phyloP scores from a whole-genome alignment of 2,113 vertebrate species.

The Pipra filicauda region DNA sequence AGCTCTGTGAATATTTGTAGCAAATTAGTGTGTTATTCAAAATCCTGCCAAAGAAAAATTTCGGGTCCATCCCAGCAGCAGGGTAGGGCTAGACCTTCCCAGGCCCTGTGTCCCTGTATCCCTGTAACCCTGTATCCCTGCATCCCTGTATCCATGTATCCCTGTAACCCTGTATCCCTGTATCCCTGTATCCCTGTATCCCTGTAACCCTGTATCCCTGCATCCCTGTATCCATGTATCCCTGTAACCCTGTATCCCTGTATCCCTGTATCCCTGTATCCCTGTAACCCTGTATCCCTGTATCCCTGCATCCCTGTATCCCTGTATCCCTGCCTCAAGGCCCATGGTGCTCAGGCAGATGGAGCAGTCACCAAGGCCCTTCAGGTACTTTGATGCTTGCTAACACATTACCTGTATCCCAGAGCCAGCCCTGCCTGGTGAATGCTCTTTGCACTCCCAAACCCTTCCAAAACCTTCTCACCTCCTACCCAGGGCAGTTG shows the following conservation, averaged over 20 bases:
- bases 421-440: neutral
- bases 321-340: neutral
- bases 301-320: neutral
- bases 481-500: neutral
- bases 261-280: neutral
- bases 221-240: neutral
- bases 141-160: neutral
- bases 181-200: neutral
- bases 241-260: neutral
- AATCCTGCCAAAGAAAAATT: neutral
- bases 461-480: neutral
- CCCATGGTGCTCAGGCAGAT: rapidly evolving
- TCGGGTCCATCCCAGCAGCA: rapidly evolving
- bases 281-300: neutral
- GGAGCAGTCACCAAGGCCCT: neutral
- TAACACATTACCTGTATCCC: neutral
- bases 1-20: neutral
- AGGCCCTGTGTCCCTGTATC: neutral
- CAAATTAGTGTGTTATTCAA: neutral
- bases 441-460: neutral
- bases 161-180: neutral
- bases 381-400: neutral
- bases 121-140: neutral
- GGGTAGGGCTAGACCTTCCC: rapidly evolving
- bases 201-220: neutral